A percentile compares a stretch with the other conserved stretches of the same genome.
phyloP scores from a whole-genome alignment of 1,140 invertebrate genomes.

The Aphelinus certus region DNA sequence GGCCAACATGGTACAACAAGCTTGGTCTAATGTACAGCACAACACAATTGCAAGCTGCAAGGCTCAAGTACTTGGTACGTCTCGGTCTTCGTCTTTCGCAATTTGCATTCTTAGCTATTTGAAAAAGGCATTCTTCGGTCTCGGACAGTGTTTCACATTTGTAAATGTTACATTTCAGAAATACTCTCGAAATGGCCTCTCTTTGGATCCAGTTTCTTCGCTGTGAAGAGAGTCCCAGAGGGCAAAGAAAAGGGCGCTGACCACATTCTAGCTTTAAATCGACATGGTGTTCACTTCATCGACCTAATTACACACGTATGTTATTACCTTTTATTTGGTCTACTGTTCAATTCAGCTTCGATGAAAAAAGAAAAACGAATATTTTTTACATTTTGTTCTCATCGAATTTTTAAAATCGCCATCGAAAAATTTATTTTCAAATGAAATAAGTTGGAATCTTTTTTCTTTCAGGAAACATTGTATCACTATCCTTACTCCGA shows the following conservation, averaged over 20 bases:
- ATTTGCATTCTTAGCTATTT: too few relatives aligned
- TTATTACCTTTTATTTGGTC: constrained; percentile 30
- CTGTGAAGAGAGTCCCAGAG: constrained; percentile 87
- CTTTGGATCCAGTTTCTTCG: constrained; percentile 98
- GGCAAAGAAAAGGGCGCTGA: constrained; percentile 76
- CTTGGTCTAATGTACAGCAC: constrained; percentile 75
- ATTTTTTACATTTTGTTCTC: neutral
- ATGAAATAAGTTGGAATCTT: too few relatives aligned
- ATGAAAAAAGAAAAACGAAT: too few relatives aligned
- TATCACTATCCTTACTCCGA: constrained; percentile 93
- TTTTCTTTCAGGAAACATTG: constrained; percentile 77
- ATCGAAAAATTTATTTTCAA: too few relatives aligned
- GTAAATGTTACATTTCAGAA: constrained; percentile 62
- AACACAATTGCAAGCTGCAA: constrained; percentile 70
- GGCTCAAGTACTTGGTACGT: constrained; percentile 72
- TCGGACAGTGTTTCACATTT: neutral
- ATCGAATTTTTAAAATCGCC: too few relatives aligned
- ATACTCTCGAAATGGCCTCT: constrained; percentile 93
- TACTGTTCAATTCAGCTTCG: neutral
- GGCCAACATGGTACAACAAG: constrained; percentile 87
- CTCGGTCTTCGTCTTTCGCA: too few relatives aligned
- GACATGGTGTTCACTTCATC: constrained; percentile 92
- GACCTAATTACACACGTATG: constrained; percentile 89
- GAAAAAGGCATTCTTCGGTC: constrained; percentile 55
- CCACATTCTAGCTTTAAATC: constrained; percentile 92